Conservation (phyloP, 1,140 invertebrate species). For the Littorina saxatilis region DNA sequence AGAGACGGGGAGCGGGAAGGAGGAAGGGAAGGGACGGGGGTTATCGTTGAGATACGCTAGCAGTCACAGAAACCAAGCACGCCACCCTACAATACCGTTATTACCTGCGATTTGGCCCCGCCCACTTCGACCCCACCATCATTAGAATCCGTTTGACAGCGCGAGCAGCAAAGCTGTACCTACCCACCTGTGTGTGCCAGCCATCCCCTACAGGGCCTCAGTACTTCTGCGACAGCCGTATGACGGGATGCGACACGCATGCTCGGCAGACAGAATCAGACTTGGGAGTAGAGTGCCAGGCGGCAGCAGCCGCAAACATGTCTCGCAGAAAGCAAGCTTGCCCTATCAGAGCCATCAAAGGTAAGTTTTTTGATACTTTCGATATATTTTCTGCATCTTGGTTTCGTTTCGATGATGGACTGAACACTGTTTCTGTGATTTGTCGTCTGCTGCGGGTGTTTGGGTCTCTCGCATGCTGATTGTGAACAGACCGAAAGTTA, state of each 20-base stretch:
- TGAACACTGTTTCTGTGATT: background rate
- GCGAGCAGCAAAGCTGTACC: too few relatives aligned
- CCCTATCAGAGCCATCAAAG: constrained; percentile 19
- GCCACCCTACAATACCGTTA: too few relatives aligned
- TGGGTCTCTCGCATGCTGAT: background rate
- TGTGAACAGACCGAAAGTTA: background rate
- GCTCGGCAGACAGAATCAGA: constrained; percentile 31
- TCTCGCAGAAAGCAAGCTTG: constrained; percentile 18
- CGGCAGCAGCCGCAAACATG: constrained; percentile 21
- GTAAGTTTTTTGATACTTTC: constrained; percentile 3
- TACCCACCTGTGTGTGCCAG: background rate
- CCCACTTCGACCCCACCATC: too few relatives aligned
- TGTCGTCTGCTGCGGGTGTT: constrained; percentile 26
- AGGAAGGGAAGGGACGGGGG: too few relatives aligned
- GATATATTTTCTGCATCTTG: background rate
- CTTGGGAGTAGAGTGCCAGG: background rate
- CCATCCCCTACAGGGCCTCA: constrained; percentile 20
- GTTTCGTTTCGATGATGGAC: background rate
- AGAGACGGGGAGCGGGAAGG: too few relatives aligned
- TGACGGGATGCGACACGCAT: constrained; percentile 29
- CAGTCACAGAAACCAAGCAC: too few relatives aligned
- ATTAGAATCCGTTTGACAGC: too few relatives aligned
- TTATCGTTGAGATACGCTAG: too few relatives aligned
- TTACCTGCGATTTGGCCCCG: too few relatives aligned
- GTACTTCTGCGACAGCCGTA: constrained; percentile 26